Base-by-base conservation (phyloP, 37 sponge, comb jelly and placozoan species). In the Eunapius fragilis region DNA sequence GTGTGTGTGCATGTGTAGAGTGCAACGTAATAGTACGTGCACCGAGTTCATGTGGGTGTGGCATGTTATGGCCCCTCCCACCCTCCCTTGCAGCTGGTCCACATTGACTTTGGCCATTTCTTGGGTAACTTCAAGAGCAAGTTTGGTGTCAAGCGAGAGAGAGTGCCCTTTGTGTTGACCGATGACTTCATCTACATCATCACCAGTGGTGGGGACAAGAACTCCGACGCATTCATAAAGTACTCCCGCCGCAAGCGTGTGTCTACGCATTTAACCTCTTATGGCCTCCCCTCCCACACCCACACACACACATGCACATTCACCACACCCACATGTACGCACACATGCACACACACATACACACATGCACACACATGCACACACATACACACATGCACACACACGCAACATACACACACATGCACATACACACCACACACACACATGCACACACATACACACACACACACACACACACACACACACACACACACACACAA, bases 31-130 rank as follows among this genome's bases (percentile, higher is more conserved):
- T n/a, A n/a, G 48, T 3, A 25, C 6, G 9, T 2, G 48, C 2
- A 24, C 6, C 32, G 76, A 2, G 33, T 3, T 7, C 41, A 70
- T 31, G 70, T 68, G 41, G 2, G 58, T 58, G 58, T 58, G 14
- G 3, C 3, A 35, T 28, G 25, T 26, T 17, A 22, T 0, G 34
- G 3, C 37, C 23, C 3, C 17, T 3, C 31, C 36, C 32, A 25
- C 25, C 72, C n/a, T 2, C 76, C 71, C 22, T 37, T 47, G 0
- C 86, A 98, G 75, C 92, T 97, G 67, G 91, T 95, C 69, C 98
- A 97, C 68, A 89, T 97, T 37, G 98, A 97, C 88, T 97, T 91
- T 84, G 98, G 98, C 31, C 98, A 97, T 90, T 97, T 97, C 70
- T 85, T 97, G 19, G 98, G 98, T 4, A 95, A 97, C 83, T 97